These are phyloP conservation scores for Falco peregrinus DNA, from an alignment of 2,797 vertebrate species.

Conservation along the genomic window DNA sequence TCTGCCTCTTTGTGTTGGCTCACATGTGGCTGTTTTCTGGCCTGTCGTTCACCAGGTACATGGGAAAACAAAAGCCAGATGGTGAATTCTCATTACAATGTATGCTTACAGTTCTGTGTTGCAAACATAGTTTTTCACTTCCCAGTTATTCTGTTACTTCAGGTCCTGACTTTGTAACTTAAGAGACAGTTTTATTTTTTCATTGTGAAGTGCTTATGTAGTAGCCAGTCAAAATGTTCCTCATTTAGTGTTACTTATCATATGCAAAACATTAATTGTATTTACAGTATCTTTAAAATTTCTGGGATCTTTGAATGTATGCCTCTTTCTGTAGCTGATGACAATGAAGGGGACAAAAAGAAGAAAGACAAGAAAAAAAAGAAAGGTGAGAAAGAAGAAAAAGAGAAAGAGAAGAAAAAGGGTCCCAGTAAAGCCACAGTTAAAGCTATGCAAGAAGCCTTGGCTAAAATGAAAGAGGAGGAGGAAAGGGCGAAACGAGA, in stretches of 20 bases:
- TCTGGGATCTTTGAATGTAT: neutral
- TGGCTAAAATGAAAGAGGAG: slow-evolving; percentile 92
- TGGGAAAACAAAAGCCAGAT: neutral
- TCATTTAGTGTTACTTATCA: neutral
- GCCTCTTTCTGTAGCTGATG: slow-evolving; percentile 75
- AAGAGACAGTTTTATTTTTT: neutral
- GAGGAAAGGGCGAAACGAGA: slow-evolving; percentile 84
- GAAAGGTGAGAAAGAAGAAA: slow-evolving; percentile 86
- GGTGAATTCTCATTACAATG: neutral
- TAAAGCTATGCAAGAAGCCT: slow-evolving; percentile 97
- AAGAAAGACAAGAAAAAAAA: slow-evolving; percentile 97
- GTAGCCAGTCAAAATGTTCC: neutral
- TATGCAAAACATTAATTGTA: neutral
- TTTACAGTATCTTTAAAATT: neutral
- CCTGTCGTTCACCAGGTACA: neutral
- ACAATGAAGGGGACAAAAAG: slow-evolving; percentile 91
- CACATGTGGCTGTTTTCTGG: neutral
- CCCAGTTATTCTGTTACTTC: neutral
- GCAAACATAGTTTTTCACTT: neutral
- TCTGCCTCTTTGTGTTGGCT: neutral
- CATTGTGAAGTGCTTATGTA: neutral
- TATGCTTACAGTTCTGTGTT: neutral
- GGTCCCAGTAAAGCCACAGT: slow-evolving; percentile 96
- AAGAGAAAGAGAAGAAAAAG: slow-evolving; percentile 94
- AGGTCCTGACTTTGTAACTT: neutral